phyloP scores from a whole-genome alignment of 2,113 vertebrate genomes.

The Sylvilagus bachmani region DNA sequence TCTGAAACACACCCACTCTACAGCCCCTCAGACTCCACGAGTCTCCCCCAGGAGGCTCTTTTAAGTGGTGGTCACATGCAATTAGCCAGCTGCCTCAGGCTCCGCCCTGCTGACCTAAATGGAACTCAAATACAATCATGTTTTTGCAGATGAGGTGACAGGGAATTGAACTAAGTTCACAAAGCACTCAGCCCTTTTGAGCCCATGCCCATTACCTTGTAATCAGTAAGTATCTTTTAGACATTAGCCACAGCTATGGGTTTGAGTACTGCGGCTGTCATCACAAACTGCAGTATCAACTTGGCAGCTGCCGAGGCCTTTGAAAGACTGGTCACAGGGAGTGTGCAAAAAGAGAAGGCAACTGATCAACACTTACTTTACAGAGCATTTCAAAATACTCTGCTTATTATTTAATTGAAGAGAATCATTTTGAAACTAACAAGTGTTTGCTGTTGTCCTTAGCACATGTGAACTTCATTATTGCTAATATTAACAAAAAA shows the following conservation, averaged over 20 bases:
- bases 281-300: conserved; percentile 26
- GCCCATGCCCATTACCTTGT: not conserved
- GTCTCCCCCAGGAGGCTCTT: not conserved
- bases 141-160: conserved; percentile 45
- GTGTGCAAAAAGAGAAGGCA: not conserved
- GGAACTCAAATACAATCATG: conserved; percentile 16
- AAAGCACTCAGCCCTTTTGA: not conserved
- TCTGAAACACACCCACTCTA: not conserved
- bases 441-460: not conserved
- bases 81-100: not conserved
- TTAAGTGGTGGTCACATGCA: not conserved
- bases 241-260: not conserved
- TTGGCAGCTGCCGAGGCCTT: not conserved
- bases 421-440: conserved; percentile 52
- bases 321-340: not conserved
- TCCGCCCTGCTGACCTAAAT: not conserved
- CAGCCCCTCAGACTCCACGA: not conserved
- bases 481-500: conserved; percentile 14
- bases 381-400: not conserved
- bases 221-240: conserved; percentile 2
- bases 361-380: conserved; percentile 8
- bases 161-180: not conserved
- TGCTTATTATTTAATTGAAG: conserved; percentile 10
- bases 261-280: not conserved
- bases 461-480: not conserved